Evolutionary conservation across 2,888 invertebrate genomes (phyloP).

Genomic region (Melinopterus prodromus): DNA sequence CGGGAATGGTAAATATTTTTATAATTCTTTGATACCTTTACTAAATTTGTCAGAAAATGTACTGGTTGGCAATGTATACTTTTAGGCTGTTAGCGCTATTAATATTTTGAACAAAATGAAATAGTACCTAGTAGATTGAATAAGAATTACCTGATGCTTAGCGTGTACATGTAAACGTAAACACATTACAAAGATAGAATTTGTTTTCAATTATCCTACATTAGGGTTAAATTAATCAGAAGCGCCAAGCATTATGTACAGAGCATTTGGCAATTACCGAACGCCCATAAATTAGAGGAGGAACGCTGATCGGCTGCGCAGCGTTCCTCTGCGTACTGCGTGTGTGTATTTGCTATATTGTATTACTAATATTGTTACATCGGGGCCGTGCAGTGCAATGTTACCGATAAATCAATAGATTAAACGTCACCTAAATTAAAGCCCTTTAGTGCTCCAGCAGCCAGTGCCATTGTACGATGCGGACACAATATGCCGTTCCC

Average conservation of each 20-base stretch:
- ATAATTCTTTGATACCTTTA: no score
- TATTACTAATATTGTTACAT: slow-evolving; percentile 25
- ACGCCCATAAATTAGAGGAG: not conserved
- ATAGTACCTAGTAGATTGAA: no score
- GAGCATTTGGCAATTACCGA: not conserved
- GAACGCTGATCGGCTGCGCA: not conserved
- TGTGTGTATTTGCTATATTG: slow-evolving; percentile 21
- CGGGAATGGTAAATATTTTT: no score
- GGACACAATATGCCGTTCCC: not conserved
- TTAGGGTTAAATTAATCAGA: not conserved
- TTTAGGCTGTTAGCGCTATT: no score
- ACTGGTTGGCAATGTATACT: no score
- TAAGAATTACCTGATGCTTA: no score
- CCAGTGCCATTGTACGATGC: not conserved
- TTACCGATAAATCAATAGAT: slow-evolving; percentile 26
- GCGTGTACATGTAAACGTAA: not conserved
- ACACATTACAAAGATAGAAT: not conserved
- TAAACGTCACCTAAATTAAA: slow-evolving; percentile 20
- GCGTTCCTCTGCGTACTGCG: not conserved
- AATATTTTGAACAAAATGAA: no score
- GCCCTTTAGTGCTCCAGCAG: not conserved
- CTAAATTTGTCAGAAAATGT: no score
- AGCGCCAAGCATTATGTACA: not conserved
- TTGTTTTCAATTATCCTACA: not conserved
- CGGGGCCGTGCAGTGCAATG: slow-evolving; percentile 21